These are phyloP conservation scores for Microctenopoma stevenorrisi DNA, from an alignment of 2,797 vertebrate species.

Conservation along the genomic window DNA sequence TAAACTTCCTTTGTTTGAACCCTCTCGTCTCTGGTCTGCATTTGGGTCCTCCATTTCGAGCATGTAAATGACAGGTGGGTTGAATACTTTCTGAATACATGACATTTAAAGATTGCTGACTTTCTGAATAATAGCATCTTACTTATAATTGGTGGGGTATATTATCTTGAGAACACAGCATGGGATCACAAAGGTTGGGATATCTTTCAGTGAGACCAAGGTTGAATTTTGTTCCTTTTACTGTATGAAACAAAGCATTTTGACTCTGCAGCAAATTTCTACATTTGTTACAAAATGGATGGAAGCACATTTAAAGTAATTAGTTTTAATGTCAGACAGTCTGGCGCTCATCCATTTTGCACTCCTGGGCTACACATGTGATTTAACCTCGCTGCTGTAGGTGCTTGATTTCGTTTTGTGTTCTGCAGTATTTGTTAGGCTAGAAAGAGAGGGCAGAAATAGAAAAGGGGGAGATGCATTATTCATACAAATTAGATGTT, in stretches of 20 bases:
- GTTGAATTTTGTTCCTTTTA: constrained; percentile 7
- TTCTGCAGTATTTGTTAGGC: constrained; percentile 32
- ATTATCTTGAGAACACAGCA: constrained; percentile 28
- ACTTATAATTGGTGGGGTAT: constrained; percentile 27
- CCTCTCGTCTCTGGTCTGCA: too few species aligned
- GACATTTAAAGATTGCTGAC: constrained; percentile 45
- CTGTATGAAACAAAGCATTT: not conserved
- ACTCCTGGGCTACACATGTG: constrained; percentile 19
- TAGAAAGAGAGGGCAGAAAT: constrained; percentile 13
- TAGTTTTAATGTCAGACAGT: constrained; percentile 42
- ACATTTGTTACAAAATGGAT: constrained; percentile 36
- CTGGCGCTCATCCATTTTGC: constrained; percentile 42
- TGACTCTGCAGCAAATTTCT: constrained; percentile 2
- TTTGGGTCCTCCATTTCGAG: too few species aligned
- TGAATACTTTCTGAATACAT: constrained; percentile 19
- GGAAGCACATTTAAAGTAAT: constrained; percentile 41
- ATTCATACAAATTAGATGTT: constrained; percentile 70
- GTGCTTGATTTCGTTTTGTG: constrained; percentile 32
- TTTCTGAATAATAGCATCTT: constrained; percentile 38
- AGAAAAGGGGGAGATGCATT: constrained; percentile 50
- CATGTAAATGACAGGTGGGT: too few species aligned
- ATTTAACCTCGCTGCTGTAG: constrained; percentile 37
- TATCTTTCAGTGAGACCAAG: constrained; percentile 24
- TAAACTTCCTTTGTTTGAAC: too few species aligned
- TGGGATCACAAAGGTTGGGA: constrained; percentile 24